Evolutionary conservation across 2,113 vertebrate genomes (phyloP).

Genomic region (Cepphus grylle): DNA sequence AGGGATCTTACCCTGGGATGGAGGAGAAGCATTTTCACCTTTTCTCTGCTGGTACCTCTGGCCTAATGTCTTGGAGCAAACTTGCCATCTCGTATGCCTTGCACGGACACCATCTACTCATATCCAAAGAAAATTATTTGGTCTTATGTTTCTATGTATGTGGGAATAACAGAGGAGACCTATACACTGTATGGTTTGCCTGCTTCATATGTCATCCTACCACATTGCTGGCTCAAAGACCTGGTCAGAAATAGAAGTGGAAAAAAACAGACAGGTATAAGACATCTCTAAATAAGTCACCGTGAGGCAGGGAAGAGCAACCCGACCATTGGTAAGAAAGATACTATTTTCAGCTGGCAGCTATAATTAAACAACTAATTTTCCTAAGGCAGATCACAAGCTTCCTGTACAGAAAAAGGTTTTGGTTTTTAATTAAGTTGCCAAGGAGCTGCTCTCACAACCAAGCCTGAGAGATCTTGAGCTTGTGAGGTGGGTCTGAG

Average conservation of each 20-base stretch:
- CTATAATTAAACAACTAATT: conserved; percentile 45
- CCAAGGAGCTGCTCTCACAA: background rate
- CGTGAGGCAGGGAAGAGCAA: conserved; percentile 1
- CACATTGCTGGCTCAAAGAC: background rate
- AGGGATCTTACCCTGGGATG: background rate
- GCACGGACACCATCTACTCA: background rate
- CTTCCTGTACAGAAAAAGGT: conserved; percentile 19
- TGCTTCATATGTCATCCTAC: background rate
- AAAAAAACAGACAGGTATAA: background rate
- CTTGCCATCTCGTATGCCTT: background rate
- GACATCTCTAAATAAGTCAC: background rate
- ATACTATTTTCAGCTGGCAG: conserved; percentile 44
- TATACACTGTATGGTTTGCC: background rate
- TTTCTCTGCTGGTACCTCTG: background rate
- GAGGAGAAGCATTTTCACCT: background rate
- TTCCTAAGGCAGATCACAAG: conserved; percentile 41
- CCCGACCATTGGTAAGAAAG: background rate
- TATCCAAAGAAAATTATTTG: background rate
- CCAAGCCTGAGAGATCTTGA: background rate
- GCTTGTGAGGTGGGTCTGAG: background rate
- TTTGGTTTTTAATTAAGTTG: conserved; percentile 28
- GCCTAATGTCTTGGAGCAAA: background rate
- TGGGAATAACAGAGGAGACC: background rate
- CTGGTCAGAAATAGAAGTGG: background rate
- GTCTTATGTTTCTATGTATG: background rate